phyloP scores from a whole-genome alignment of 2,113 vertebrate species.

The Neodontobutis hainanensis region DNA sequence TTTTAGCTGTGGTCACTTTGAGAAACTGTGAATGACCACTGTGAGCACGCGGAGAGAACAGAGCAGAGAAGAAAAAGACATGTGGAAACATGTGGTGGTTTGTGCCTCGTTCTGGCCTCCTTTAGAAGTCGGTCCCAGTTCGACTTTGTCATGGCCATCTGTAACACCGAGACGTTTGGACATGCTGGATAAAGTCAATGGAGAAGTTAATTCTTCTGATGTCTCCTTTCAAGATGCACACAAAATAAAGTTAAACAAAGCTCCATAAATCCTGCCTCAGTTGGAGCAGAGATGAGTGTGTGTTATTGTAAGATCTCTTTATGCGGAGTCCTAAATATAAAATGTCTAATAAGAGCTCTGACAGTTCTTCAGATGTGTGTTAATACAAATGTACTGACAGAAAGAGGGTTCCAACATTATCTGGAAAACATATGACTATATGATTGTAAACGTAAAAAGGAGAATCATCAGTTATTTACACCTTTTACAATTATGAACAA shows the following conservation, averaged over 20 bases:
- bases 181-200: constrained; percentile 42
- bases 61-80: constrained; percentile 37
- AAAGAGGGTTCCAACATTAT: not conserved
- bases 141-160: constrained; percentile 59
- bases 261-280: constrained; percentile 32
- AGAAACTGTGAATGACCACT: constrained; percentile 59
- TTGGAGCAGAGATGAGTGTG: constrained; percentile 24
- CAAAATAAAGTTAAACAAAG: constrained; percentile 47
- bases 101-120: constrained; percentile 58
- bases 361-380: not conserved
- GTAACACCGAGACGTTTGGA: constrained; percentile 40
- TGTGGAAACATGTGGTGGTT: constrained; percentile 70
- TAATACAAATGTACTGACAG: not conserved
- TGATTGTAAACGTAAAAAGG: too few species aligned
- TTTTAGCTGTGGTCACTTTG: constrained; percentile 68
- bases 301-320: constrained; percentile 17
- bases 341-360: not conserved
- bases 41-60: constrained; percentile 28
- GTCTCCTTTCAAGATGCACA: constrained; percentile 48
- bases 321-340: constrained; percentile 6
- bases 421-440: not conserved
- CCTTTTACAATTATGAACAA: constrained; percentile 12
- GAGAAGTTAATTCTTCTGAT: constrained; percentile 52
- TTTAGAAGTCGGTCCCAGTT: constrained; percentile 61
- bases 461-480: not conserved